Evolutionary conservation across 2,888 invertebrate genomes (phyloP).

Genomic region (Cataglyphis altisquamis): DNA sequence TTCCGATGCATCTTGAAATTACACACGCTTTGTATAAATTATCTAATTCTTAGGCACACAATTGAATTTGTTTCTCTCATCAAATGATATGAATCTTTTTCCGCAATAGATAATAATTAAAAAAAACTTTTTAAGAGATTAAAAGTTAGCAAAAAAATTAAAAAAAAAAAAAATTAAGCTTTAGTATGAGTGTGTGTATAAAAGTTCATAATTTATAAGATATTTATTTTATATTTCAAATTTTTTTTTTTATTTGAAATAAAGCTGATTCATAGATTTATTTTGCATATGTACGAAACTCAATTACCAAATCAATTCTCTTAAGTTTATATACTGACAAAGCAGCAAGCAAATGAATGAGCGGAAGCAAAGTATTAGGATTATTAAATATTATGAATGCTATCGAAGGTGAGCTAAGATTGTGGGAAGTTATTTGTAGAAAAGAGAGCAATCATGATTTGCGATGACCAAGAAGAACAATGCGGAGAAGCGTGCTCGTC

Average conservation of each 20-base stretch:
- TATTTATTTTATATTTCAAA: background rate
- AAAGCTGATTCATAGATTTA: background rate
- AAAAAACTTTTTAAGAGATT: background rate
- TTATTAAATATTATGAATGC: background rate
- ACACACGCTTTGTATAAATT: conserved; percentile 7
- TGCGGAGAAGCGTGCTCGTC: conserved; percentile 59
- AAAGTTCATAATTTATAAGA: background rate
- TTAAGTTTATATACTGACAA: background rate
- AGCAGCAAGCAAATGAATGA: background rate
- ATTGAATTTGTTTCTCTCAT: conserved; percentile 25
- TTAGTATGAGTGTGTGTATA: background rate
- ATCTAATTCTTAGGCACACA: conserved; percentile 7
- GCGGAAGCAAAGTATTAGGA: background rate
- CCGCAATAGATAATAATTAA: background rate
- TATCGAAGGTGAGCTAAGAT: conserved; percentile 19
- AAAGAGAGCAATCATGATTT: conserved; percentile 43
- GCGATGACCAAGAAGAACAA: conserved; percentile 55
- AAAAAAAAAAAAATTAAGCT: background rate
- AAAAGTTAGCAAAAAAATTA: background rate
- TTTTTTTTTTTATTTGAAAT: background rate
- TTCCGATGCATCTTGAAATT: conserved; percentile 35
- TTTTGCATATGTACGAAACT: background rate
- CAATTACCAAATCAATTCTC: background rate
- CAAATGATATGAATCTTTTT: background rate
- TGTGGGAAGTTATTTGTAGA: conserved; percentile 21